Evolutionary conservation across 2,888 invertebrate species (phyloP).

Genomic region (Sympetrum striolatum): DNA sequence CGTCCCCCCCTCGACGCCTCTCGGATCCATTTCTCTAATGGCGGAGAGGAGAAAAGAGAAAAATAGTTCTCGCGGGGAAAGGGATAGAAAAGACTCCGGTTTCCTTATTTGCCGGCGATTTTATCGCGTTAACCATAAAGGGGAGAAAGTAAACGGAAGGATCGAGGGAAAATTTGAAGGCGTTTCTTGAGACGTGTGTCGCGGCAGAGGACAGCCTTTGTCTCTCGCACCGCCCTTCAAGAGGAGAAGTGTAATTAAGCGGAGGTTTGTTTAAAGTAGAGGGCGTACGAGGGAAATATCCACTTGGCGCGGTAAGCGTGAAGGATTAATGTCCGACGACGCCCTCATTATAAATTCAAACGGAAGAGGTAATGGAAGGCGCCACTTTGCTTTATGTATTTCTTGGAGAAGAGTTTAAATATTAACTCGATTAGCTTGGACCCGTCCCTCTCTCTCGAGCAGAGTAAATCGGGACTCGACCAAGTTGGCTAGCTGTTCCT

Average conservation of each 20-base stretch:
- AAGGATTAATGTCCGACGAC: conserved; percentile 9
- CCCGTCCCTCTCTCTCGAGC: background rate
- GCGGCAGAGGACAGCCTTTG: background rate
- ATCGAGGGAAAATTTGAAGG: background rate
- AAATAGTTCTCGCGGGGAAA: background rate
- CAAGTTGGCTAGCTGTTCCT: background rate
- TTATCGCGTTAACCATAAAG: background rate
- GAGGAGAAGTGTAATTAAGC: conserved; percentile 4
- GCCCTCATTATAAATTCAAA: conserved; percentile 27
- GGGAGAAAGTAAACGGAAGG: background rate
- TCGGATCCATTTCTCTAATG: background rate
- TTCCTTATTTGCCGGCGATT: background rate
- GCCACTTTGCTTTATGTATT: conserved; percentile 29
- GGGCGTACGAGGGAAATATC: background rate
- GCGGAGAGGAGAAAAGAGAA: background rate
- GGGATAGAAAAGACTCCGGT: background rate
- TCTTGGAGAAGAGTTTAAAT: background rate
- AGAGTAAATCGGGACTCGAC: background rate
- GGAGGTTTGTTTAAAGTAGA: background rate
- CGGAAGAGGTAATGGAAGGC: background rate
- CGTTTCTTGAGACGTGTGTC: conserved; percentile 12
- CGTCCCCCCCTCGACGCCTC: background rate
- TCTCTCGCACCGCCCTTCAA: background rate
- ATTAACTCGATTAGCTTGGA: background rate
- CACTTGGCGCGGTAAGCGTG: background rate